Percentiles rank a stretch among this genome's conserved stretches.
phyloP scores from a whole-genome alignment of 2,888 invertebrate genomes.

The Ophion ellenae region DNA sequence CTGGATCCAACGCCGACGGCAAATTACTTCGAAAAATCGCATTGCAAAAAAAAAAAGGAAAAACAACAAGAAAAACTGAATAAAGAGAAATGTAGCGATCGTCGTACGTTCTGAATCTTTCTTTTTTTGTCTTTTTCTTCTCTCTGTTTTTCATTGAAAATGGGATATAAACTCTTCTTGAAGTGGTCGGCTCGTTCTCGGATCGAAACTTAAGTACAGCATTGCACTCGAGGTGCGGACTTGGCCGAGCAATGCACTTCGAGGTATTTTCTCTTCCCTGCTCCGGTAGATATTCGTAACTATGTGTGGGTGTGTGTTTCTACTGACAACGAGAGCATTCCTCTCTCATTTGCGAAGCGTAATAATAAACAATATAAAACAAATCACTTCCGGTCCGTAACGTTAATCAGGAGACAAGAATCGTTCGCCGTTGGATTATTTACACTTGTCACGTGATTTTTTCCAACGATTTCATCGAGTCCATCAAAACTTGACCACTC shows the following conservation, averaged over 20 bases:
- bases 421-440: slow-evolving; percentile 25
- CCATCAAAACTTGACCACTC: not conserved
- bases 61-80: not conserved
- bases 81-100: slow-evolving; percentile 40
- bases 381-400: slow-evolving; percentile 3
- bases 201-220: slow-evolving; percentile 61
- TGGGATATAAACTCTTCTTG: slow-evolving; percentile 9
- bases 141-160: slow-evolving; percentile 42
- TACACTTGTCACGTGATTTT: slow-evolving; percentile 35
- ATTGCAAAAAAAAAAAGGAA: slow-evolving; percentile 32
- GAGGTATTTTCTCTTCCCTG: slow-evolving; percentile 12
- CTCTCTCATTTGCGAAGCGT: not conserved
- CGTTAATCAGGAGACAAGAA: not conserved
- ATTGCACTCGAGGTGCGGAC: not conserved
- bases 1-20: slow-evolving; percentile 20
- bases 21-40: slow-evolving; percentile 43
- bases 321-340: too few species aligned
- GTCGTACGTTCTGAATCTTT: not conserved
- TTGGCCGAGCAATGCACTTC: slow-evolving; percentile 24
- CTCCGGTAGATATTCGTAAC: not conserved
- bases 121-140: slow-evolving; percentile 20
- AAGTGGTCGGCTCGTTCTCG: slow-evolving; percentile 35
- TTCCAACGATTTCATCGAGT: not conserved
- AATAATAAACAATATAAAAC: not conserved
- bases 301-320: too few species aligned